Percentiles rank a stretch among this genome's conserved stretches.
These are phyloP conservation scores for Dysdera silvatica DNA, from an alignment of 1,140 invertebrate genomes.

Conservation along the genomic window DNA sequence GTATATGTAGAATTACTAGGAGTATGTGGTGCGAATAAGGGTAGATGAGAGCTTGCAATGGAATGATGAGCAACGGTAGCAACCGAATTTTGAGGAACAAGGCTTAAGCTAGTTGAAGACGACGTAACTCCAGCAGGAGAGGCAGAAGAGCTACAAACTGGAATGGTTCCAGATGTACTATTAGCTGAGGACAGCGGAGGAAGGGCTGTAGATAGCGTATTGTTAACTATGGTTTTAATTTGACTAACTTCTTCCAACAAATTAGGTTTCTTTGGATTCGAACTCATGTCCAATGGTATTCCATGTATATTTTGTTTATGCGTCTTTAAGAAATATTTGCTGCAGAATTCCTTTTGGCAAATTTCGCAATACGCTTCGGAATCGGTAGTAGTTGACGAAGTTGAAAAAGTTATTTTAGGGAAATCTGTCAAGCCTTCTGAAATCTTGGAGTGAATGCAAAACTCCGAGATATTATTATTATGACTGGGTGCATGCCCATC, in stretches of 20 bases:
- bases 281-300: slow-evolving; percentile 24
- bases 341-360: slow-evolving; percentile 56
- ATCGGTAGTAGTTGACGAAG: slow-evolving; percentile 28
- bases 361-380: slow-evolving; percentile 49
- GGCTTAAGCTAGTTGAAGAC: background rate
- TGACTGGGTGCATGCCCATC: slow-evolving; percentile 36
- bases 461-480: slow-evolving; percentile 26
- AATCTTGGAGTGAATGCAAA: slow-evolving; percentile 13
- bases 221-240: slow-evolving; percentile 29
- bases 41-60: slow-evolving; percentile 3
- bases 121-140: background rate
- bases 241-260: slow-evolving; percentile 20
- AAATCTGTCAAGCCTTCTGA: slow-evolving; percentile 22
- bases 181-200: background rate
- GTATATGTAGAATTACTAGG: slow-evolving; percentile 4
- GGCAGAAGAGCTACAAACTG: slow-evolving; percentile 13
- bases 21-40: slow-evolving; percentile 5
- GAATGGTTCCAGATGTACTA: background rate
- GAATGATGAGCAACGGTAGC: slow-evolving; percentile 20
- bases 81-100: slow-evolving; percentile 9
- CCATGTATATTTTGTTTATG: slow-evolving; percentile 54
- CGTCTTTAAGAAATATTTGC: slow-evolving; percentile 52
- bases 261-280: slow-evolving; percentile 28
- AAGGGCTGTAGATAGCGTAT: slow-evolving; percentile 11
- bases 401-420: slow-evolving; percentile 14